Conservation (phyloP, 2,888 invertebrate species). For the Oeneis ivallda region DNA sequence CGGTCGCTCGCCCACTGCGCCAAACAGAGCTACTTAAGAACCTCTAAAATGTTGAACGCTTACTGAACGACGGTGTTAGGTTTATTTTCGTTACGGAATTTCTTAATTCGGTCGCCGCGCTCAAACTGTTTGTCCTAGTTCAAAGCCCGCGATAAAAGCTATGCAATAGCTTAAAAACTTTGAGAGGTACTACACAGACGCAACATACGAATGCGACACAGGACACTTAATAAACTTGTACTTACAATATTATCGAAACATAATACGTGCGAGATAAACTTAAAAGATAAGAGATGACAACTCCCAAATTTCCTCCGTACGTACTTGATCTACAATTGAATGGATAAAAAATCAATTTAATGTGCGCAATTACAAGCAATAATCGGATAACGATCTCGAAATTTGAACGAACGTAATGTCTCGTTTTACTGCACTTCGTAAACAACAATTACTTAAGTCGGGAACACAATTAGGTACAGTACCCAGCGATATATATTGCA, state of each 20-base stretch:
- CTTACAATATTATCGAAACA: background rate
- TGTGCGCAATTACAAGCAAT: constrained; percentile 19
- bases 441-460: constrained; percentile 3
- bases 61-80: too few species aligned
- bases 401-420: constrained; percentile 15
- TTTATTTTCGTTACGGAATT: too few species aligned
- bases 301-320: constrained; percentile 2
- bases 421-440: constrained; percentile 5
- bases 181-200: too few species aligned
- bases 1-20: too few species aligned
- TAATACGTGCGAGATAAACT: background rate
- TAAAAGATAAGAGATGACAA: background rate
- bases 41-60: too few species aligned
- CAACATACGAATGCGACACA: too few species aligned
- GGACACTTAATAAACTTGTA: background rate
- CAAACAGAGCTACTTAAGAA: too few species aligned
- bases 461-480: background rate
- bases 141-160: too few species aligned
- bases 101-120: too few species aligned
- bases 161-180: too few species aligned
- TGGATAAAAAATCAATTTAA: constrained; percentile 26
- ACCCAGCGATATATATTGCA: too few species aligned
- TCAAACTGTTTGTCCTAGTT: too few species aligned
- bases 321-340: constrained; percentile 20
- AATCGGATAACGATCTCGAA: constrained; percentile 14